Conservation (phyloP, 2,888 invertebrate genomes). For the Xanthia icteritia region DNA sequence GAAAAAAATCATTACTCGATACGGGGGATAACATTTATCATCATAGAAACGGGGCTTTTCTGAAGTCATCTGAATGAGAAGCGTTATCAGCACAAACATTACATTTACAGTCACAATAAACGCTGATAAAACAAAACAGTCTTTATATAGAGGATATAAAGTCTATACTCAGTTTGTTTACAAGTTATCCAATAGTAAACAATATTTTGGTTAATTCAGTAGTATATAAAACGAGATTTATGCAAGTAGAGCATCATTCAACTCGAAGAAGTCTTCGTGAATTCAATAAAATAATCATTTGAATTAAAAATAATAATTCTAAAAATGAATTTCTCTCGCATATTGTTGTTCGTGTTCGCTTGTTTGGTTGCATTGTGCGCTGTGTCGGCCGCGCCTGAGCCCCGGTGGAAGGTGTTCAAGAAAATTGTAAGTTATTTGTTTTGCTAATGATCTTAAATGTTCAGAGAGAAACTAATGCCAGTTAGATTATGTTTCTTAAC, state of each 20-base stretch:
- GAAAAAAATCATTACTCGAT: background rate
- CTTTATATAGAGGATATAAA: background rate
- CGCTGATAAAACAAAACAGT: background rate
- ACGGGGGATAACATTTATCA: constrained; percentile 17
- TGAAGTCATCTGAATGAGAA: background rate
- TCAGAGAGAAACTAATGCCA: background rate
- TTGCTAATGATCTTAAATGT: background rate
- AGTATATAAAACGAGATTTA: constrained; percentile 37
- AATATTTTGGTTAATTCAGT: background rate
- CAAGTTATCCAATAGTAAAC: background rate
- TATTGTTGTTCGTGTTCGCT: constrained; percentile 69
- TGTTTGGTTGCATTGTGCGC: constrained; percentile 72
- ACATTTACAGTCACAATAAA: background rate
- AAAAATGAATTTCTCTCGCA: constrained; percentile 72
- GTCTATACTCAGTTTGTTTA: background rate
- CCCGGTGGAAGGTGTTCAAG: constrained; percentile 68
- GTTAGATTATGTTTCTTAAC: background rate
- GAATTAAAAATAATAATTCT: constrained; percentile 20
- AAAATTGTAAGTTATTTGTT: constrained; percentile 67
- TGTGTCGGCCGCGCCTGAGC: constrained; percentile 75
- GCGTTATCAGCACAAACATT: constrained; percentile 21
- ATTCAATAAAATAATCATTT: constrained; percentile 15
- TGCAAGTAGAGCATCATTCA: constrained; percentile 45
- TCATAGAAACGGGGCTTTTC: constrained; percentile 18
- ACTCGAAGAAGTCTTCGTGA: constrained; percentile 1